Evolutionary conservation across 2,888 invertebrate genomes (phyloP), one percentile per base, ranked within the genome.

Genomic region (Troides aeacus): DNA sequence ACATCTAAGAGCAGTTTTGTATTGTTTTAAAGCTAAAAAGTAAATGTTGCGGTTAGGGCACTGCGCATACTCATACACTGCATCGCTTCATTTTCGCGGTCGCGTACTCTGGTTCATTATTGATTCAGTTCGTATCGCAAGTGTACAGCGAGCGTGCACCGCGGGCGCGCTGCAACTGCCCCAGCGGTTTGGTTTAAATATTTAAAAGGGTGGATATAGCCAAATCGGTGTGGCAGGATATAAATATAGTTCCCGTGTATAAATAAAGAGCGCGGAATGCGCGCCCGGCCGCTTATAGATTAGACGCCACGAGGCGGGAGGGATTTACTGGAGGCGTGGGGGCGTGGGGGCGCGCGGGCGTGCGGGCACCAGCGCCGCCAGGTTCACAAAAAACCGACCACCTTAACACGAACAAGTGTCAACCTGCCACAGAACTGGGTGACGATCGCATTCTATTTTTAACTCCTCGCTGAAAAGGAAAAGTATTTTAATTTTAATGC

Each of bases 261-360:
- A 88, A 88, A 88, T 90, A 90, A 68, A 21, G 68, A 72, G 74
- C 76, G 74, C 77, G 89, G 90, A 90, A 90, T 90, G 90, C 83
- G 89, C 46, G 46, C 82, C 79, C 86, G 83, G 85, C 89, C 88
- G 89, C 87, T 90, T 88, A 87, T 90, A 90, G 89, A 82, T 82
- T 76, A 75, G 78, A 75, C 76, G 79, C 46, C 84, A 76, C 85
- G 80, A 87, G 86, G 89, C 86, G 90, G 85, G 90, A 84, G 83
- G 80, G 66, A 59, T 79, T 76, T 78, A 81, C 83, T 82, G 78
- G 78, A 73, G 71, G 73, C 72, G 75, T 76, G 78, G 78, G 78
- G 68, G 62, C 63, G 61, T 12, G 57, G 46, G 69, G 58, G 71
- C 62, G 80, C 15, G 78, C 78, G 78, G 68, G 60, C 63, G 61